Conservation (phyloP, 2,888 invertebrate genomes). For the Ophion ellenae region DNA sequence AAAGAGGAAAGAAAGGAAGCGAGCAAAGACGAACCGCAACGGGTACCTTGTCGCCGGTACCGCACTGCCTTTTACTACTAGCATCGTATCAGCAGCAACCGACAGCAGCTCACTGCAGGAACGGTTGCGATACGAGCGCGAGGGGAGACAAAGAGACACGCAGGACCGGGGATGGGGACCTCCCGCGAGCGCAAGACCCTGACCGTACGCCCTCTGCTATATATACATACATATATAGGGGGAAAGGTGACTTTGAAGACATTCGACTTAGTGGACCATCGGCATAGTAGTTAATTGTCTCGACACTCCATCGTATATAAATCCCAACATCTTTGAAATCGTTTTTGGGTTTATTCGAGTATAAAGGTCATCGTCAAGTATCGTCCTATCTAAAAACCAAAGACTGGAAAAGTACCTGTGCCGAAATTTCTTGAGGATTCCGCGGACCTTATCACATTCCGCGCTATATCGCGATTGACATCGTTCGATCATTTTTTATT, state of each 20-base stretch:
- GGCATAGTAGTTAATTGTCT: not conserved
- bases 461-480: too few species aligned
- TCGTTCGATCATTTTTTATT: too few species aligned
- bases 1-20: not conserved
- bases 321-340: too few species aligned
- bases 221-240: not conserved
- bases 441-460: too few species aligned
- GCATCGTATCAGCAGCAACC: slow-evolving; percentile 45
- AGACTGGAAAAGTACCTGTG: too few species aligned
- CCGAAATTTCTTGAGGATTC: too few species aligned
- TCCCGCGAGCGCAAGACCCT: slow-evolving; percentile 68
- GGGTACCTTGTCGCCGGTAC: slow-evolving; percentile 68
- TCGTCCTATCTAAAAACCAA: too few species aligned
- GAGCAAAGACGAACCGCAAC: slow-evolving; percentile 66
- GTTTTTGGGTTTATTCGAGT: too few species aligned
- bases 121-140: slow-evolving; percentile 71
- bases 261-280: not conserved
- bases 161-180: slow-evolving; percentile 57
- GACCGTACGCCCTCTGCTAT: slow-evolving; percentile 69
- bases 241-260: not conserved
- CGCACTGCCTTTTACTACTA: slow-evolving; percentile 57
- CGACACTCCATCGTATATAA: not conserved
- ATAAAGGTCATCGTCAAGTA: too few species aligned
- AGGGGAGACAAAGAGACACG: slow-evolving; percentile 61
- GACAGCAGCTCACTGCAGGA: slow-evolving; percentile 59